These are phyloP conservation scores for Agrotis ipsilon DNA, from an alignment of 2,888 invertebrate genomes.

Conservation along the genomic window DNA sequence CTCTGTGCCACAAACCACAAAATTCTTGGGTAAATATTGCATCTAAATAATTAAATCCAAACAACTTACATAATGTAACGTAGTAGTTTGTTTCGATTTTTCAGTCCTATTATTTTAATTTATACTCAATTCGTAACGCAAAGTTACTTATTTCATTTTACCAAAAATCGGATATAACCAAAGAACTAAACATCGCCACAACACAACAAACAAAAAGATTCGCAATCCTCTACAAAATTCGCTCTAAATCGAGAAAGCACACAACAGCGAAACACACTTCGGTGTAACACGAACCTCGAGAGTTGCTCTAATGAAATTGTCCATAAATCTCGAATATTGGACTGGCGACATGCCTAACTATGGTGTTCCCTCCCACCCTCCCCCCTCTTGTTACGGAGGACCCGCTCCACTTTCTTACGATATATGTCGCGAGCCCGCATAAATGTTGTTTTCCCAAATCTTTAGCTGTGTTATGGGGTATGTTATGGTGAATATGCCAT, in stretches of 20 bases:
- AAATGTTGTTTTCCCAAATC: slow-evolving; percentile 66
- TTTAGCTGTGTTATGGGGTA: slow-evolving; percentile 54
- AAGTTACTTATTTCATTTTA: too few relatives aligned
- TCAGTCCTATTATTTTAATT: too few relatives aligned
- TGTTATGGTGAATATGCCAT: slow-evolving; percentile 55
- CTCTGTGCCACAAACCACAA: too few relatives aligned
- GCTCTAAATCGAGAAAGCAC: background rate
- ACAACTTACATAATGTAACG: too few relatives aligned
- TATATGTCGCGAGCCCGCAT: slow-evolving; percentile 63
- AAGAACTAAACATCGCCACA: background rate
- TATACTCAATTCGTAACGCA: too few relatives aligned
- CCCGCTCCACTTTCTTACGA: slow-evolving; percentile 61
- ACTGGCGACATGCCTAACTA: slow-evolving; percentile 71
- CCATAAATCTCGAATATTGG: slow-evolving; percentile 71
- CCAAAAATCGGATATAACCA: background rate
- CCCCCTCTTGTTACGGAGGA: slow-evolving; percentile 64
- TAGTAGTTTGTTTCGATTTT: too few relatives aligned
- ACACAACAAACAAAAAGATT: background rate
- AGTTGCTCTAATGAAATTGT: slow-evolving; percentile 71
- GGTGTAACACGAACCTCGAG: slow-evolving; percentile 55
- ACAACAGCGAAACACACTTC: slow-evolving; percentile 22
- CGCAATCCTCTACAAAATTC: background rate
- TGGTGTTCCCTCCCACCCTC: slow-evolving; percentile 52
- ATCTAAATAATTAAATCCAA: too few relatives aligned
- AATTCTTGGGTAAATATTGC: too few relatives aligned